Percentiles rank a stretch among this genome's conserved stretches.
phyloP scores from a whole-genome alignment of 2,797 vertebrate species.

The Amniataba percoides region DNA sequence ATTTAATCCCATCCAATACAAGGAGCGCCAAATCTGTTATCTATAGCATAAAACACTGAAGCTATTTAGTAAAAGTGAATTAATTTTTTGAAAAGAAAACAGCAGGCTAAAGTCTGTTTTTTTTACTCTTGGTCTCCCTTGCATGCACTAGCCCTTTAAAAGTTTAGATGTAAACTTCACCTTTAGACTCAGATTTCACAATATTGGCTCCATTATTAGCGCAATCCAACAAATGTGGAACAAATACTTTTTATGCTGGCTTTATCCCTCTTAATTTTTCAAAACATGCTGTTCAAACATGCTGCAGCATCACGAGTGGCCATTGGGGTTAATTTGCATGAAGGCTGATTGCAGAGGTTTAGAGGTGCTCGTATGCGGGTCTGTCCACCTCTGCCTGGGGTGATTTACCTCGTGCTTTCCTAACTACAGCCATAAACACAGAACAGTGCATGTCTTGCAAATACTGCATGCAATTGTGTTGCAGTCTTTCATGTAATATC shows the following conservation, averaged over 20 bases:
- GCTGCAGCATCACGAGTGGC: too few species aligned
- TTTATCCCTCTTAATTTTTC: too few species aligned
- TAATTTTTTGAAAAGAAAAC: too few species aligned
- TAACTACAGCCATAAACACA: background rate
- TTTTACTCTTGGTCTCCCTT: too few species aligned
- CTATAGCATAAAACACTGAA: background rate
- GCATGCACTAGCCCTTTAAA: background rate
- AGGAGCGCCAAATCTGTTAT: background rate
- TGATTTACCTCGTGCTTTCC: background rate
- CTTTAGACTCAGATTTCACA: background rate
- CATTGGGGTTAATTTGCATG: background rate
- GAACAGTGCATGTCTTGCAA: too few species aligned
- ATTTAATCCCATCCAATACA: background rate
- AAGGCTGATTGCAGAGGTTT: background rate
- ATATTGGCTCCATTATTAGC: background rate
- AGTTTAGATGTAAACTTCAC: background rate
- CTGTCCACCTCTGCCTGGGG: background rate
- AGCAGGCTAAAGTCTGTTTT: background rate
- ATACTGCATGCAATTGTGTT: too few species aligned
- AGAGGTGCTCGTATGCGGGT: background rate
- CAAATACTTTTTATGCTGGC: background rate
- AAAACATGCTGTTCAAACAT: too few species aligned
- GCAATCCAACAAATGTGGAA: background rate
- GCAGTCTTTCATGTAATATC: too few species aligned
- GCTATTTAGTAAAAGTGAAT: background rate